Evolutionary conservation across 2,113 vertebrate genomes (phyloP).

Genomic region (Xiphophorus hellerii): DNA sequence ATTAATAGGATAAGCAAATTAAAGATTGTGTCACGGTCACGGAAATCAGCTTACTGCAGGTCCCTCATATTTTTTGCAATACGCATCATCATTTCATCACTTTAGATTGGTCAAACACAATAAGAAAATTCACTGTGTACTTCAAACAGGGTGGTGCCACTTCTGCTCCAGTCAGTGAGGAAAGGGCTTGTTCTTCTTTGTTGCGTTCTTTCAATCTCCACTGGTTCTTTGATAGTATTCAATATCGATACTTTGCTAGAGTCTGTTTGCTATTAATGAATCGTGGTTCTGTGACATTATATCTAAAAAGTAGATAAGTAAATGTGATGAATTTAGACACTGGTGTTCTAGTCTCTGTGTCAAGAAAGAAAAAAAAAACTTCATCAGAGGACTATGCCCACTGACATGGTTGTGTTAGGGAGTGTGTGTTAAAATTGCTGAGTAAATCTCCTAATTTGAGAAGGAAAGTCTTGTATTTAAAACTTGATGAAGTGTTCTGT

Average conservation of each 20-base stretch:
- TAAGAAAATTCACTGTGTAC: not conserved
- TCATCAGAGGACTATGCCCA: not conserved
- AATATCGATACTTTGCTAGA: not conserved
- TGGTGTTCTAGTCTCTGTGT: no score
- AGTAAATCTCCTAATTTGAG: not conserved
- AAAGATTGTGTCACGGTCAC: conserved; percentile 19
- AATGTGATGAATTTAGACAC: not conserved
- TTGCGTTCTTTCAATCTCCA: not conserved
- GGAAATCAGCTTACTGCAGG: conserved; percentile 37
- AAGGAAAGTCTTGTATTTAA: not conserved
- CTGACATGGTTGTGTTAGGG: no score
- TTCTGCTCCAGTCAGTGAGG: not conserved
- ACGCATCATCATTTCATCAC: conserved; percentile 10
- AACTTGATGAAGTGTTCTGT: not conserved
- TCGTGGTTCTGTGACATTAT: not conserved
- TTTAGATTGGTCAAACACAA: not conserved
- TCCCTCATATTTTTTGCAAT: conserved; percentile 11
- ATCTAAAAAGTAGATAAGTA: not conserved
- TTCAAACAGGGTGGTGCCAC: not conserved
- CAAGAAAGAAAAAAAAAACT: not conserved
- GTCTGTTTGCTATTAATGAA: not conserved
- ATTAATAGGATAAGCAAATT: conserved; percentile 53
- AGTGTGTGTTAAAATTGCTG: not conserved
- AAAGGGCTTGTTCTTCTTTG: not conserved
- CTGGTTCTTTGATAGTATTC: not conserved